Percentiles rank a stretch among this genome's conserved stretches.
These are phyloP conservation scores for Elegia similella DNA, from an alignment of 2,888 invertebrate species.

Conservation along the genomic window DNA sequence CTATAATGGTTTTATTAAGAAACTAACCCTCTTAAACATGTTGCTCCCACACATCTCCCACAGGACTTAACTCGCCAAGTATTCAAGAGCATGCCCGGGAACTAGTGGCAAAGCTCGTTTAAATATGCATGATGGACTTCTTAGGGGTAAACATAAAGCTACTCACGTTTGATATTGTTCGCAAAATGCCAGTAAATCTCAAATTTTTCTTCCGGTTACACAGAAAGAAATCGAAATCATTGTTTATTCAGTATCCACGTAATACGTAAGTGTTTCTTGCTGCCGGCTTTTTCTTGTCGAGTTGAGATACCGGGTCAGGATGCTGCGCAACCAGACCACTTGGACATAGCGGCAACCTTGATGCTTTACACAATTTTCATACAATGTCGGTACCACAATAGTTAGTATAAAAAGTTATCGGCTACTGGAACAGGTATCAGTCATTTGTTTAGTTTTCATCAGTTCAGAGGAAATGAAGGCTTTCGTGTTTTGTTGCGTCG, in stretches of 20 bases:
- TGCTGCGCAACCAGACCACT: constrained; percentile 57
- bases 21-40: constrained; percentile 2
- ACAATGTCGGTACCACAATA: constrained; percentile 43
- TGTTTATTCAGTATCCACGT: constrained; percentile 9
- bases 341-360: constrained; percentile 68
- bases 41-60: not conserved
- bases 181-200: not conserved
- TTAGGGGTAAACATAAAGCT: not conserved
- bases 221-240: constrained; percentile 10
- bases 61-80: constrained; percentile 8
- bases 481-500: constrained; percentile 63
- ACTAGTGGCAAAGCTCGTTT: not conserved
- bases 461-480: constrained; percentile 60
- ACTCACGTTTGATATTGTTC: not conserved
- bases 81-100: constrained; percentile 1
- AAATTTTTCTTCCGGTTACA: no score
- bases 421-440: constrained; percentile 54
- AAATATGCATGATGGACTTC: constrained; percentile 8
- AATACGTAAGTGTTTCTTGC: constrained; percentile 4
- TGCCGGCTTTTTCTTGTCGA: constrained; percentile 40
- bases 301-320: constrained; percentile 59
- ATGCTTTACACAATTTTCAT: constrained; percentile 73
- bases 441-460: constrained; percentile 52
- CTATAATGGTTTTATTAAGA: not conserved
- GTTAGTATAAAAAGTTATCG: constrained; percentile 70